Evolutionary conservation across 2,113 vertebrate genomes (phyloP).

Genomic region (Pica pica): DNA sequence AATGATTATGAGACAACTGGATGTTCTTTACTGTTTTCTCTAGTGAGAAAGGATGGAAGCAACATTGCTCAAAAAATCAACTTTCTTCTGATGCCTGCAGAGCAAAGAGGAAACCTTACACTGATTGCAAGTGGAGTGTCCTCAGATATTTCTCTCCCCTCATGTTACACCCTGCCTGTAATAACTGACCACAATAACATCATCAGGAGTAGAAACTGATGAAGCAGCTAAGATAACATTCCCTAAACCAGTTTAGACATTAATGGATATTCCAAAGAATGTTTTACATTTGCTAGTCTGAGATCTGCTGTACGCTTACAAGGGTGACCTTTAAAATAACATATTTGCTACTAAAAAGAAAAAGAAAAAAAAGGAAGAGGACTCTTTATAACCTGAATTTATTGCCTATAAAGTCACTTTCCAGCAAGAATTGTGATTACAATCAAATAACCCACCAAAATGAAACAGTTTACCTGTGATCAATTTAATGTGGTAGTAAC

Average conservation of each 20-base stretch:
- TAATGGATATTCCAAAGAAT: conserved; percentile 17
- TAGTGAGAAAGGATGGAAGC: background rate
- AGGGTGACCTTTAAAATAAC: conserved; percentile 69
- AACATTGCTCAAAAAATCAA: background rate
- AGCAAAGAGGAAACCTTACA: background rate
- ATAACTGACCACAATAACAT: background rate
- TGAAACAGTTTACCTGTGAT: conserved; percentile 69
- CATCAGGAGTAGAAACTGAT: conserved; percentile 27
- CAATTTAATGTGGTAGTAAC: conserved; percentile 68
- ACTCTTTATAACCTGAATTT: conserved; percentile 60
- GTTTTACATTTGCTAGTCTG: conserved; percentile 39
- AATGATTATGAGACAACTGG: background rate
- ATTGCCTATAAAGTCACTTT: conserved; percentile 63
- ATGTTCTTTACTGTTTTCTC: background rate
- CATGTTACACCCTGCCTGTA: background rate
- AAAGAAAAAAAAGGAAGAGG: background rate
- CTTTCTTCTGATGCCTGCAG: background rate
- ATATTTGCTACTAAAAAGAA: conserved; percentile 42
- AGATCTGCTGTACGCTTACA: conserved; percentile 56
- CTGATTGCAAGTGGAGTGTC: background rate
- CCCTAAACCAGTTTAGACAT: conserved; percentile 15
- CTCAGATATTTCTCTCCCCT: background rate
- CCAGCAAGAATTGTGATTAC: conserved; percentile 54
- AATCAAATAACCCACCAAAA: conserved; percentile 69
- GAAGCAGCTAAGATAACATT: conserved; percentile 34